Conservation (phyloP, 2,113 vertebrate genomes). For the Xiphophorus maculatus region DNA sequence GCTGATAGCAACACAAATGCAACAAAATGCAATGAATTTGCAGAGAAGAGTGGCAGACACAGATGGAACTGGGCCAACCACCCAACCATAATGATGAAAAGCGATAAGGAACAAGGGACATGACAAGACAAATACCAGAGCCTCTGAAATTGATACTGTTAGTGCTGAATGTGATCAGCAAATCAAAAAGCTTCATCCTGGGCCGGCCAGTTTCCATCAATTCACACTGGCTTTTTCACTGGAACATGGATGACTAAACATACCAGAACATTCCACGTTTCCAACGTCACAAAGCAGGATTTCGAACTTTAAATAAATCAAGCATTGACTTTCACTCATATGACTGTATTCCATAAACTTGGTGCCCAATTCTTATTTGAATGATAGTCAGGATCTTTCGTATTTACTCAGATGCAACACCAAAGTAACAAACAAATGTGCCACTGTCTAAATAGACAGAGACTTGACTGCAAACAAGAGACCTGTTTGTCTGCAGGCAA, state of each 20-base stretch:
- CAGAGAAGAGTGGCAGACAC: conserved; percentile 19
- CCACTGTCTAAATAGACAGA: not conserved
- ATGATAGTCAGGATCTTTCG: not conserved
- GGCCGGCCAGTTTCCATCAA: not conserved
- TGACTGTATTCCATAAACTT: not conserved
- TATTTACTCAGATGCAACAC: conserved; percentile 8
- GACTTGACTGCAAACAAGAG: not conserved
- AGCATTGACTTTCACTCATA: not conserved
- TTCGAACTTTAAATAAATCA: conserved; percentile 24
- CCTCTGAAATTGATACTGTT: conserved; percentile 8
- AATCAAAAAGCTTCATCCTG: not conserved
- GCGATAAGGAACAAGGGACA: conserved; percentile 43
- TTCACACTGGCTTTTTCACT: not conserved
- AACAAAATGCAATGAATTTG: conserved; percentile 43
- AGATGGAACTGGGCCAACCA: conserved; percentile 10
- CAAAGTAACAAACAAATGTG: conserved; percentile 11
- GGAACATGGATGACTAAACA: not conserved
- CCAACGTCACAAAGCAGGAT: not conserved
- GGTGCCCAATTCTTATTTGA: not conserved
- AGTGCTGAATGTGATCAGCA: conserved; percentile 1
- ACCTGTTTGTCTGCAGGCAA: not conserved
- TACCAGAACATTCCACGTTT: not conserved
- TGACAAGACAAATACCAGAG: conserved; percentile 60
- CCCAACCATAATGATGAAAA: conserved; percentile 25
- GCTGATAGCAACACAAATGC: conserved; percentile 29